phyloP scores from a whole-genome alignment of 2,113 vertebrate species.

The Echinops telfairi region DNA sequence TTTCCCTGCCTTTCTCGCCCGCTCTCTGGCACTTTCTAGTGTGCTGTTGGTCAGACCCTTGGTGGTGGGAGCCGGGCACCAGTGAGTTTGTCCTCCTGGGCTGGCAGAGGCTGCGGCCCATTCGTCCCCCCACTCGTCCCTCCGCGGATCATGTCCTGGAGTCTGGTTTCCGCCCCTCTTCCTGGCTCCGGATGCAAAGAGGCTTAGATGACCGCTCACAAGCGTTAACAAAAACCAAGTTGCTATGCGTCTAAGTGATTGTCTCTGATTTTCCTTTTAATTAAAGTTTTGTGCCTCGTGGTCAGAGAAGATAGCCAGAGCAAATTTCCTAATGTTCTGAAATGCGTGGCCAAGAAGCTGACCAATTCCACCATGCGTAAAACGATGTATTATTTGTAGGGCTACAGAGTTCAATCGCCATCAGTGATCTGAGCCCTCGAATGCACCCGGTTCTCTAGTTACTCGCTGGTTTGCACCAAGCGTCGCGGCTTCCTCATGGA shows the following conservation, averaged over 20 bases:
- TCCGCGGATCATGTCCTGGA: background rate
- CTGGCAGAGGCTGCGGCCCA: background rate
- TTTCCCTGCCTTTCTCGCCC: background rate
- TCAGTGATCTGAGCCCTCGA: slow-evolving; percentile 46
- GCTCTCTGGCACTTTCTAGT: background rate
- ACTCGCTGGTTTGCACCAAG: slow-evolving; percentile 5
- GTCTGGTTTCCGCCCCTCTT: background rate
- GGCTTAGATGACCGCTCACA: background rate
- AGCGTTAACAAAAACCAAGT: background rate
- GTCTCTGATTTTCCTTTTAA: slow-evolving; percentile 10
- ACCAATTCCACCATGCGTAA: slow-evolving; percentile 39
- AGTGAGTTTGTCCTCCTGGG: background rate
- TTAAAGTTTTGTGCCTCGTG: slow-evolving; percentile 4
- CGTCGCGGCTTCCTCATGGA: background rate
- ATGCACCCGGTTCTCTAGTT: slow-evolving; percentile 13
- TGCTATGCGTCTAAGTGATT: background rate
- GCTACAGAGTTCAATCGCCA: slow-evolving; percentile 20
- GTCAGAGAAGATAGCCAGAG: slow-evolving; percentile 12
- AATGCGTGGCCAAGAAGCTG: slow-evolving; percentile 28
- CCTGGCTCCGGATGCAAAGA: background rate
- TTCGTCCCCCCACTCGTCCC: background rate
- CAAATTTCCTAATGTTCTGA: slow-evolving; percentile 36
- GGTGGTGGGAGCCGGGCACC: background rate
- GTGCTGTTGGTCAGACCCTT: background rate
- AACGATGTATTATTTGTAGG: slow-evolving; percentile 35